Evolutionary conservation across 1,140 invertebrate species (phyloP), one percentile per base, ranked within the genome.

Genomic region (Heliconius himera): DNA sequence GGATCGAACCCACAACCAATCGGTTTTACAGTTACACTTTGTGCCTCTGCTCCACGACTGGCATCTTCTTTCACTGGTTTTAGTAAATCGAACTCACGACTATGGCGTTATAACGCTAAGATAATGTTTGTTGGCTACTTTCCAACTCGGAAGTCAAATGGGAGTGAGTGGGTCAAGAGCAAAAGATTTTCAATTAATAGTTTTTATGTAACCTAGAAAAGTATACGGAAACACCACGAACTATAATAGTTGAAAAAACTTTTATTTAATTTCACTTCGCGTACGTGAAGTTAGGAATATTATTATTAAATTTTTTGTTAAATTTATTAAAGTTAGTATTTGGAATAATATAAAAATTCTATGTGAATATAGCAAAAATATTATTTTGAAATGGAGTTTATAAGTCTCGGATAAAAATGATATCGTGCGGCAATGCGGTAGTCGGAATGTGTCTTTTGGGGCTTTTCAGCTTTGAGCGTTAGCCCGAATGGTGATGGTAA

Each of bases 151-250:
- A 56, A 56, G 0, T 22, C 8, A 22, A n/a, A 56, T 22, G 54
- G 11, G 22, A 66, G 26, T 22, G 20, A 66, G 26, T 66, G 60
- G 60, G 60, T 66, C 60, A 66, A 66, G 60, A 29, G 60, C 60
- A 66, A 66, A 66, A 66, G 26, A 66, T 66, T 66, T 66, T 66
- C 60, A 66, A 66, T 66, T 66, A 66, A 66, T 66, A 29, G 22
- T 66, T 66, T 56, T 29, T 66, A 66, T 66, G n/a, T 66, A 66
- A 66, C 60, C 22, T 26, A 66, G 60, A 66, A 66, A 26, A 66
- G 26, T 26, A 66, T 29, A 66, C 60, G 26, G 22, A 22, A 66
- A 6, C 54, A 22, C 26, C 26, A 46, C n/a, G 8, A 73, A 20
- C 22, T 73, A 26, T 73, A 72, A 2, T n/a, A 60, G 60, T 66